Percentiles rank a stretch among this genome's conserved stretches.
phyloP scores from a whole-genome alignment of 2,797 vertebrate species.

The Aeoliscus strigatus region DNA sequence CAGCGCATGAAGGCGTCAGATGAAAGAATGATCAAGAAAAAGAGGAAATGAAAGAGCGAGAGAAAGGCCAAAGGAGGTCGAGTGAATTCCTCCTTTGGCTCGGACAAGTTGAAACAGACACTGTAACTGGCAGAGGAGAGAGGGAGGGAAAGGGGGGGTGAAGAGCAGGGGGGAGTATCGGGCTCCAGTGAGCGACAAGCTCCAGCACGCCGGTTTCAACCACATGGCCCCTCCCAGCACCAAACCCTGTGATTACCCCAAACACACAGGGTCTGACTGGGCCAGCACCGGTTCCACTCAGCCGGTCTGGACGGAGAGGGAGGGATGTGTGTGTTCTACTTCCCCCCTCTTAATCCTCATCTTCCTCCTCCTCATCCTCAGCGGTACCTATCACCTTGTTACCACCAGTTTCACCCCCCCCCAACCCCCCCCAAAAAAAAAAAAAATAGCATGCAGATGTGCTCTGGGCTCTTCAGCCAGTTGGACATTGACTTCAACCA shows the following conservation, averaged over 20 bases:
- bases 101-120: conserved; percentile 68
- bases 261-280: conserved; percentile 62
- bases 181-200: conserved; percentile 58
- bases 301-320: conserved; percentile 17
- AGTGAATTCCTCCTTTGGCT: conserved; percentile 68
- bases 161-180: conserved; percentile 42
- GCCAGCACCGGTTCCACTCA: conserved; percentile 56
- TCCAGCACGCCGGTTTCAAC: conserved; percentile 76
- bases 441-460: conserved; percentile 21
- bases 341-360: conserved; percentile 1
- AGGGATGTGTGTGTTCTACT: conserved; percentile 11
- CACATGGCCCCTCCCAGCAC: conserved; percentile 74
- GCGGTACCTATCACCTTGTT: conserved; percentile 1
- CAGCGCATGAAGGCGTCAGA: conserved; percentile 14
- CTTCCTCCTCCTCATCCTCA: conserved; percentile 1
- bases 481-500: conserved; percentile 26
- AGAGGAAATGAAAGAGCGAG: conserved; percentile 46
- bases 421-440: not conserved
- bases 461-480: conserved; percentile 10
- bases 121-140: conserved; percentile 33
- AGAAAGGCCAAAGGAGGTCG: conserved; percentile 41
- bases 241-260: conserved; percentile 79
- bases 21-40: conserved; percentile 27
- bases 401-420: not conserved
- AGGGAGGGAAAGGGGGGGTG: conserved; percentile 45